Evolutionary conservation across 2,888 invertebrate genomes (phyloP).

Genomic region (Eumerus sabulonum): DNA sequence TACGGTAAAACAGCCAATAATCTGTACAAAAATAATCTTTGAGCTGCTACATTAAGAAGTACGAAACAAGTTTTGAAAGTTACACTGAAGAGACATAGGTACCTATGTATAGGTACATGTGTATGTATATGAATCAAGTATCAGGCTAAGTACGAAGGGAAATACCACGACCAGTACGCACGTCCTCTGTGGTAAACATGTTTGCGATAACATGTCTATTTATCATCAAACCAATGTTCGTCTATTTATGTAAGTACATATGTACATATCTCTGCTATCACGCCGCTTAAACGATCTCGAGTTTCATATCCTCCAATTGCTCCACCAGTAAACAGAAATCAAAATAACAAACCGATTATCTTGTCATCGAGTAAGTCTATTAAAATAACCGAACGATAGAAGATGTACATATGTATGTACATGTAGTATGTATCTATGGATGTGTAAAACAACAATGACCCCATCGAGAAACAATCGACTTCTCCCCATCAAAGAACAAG

Average conservation of each 20-base stretch:
- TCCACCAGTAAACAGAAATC: constrained; percentile 61
- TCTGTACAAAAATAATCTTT: too few relatives aligned
- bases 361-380: constrained; percentile 61
- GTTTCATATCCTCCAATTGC: constrained; percentile 31
- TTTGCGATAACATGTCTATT: constrained; percentile 1
- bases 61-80: too few relatives aligned
- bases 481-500: neutral
- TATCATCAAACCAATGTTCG: neutral
- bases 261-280: too few relatives aligned
- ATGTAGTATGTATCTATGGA: too few relatives aligned
- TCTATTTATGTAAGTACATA: neutral
- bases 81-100: too few relatives aligned
- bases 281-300: too few relatives aligned
- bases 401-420: too few relatives aligned
- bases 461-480: constrained; percentile 23
- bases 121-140: too few relatives aligned
- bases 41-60: too few relatives aligned
- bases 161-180: neutral
- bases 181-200: constrained; percentile 11
- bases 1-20: too few relatives aligned
- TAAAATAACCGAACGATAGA: constrained; percentile 42
- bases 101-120: too few relatives aligned
- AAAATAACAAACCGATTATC: constrained; percentile 67
- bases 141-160: neutral
- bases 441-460: neutral